Base-by-base conservation (phyloP, 1,140 invertebrate genomes). In the Meloidogyne chitwoodi region DNA sequence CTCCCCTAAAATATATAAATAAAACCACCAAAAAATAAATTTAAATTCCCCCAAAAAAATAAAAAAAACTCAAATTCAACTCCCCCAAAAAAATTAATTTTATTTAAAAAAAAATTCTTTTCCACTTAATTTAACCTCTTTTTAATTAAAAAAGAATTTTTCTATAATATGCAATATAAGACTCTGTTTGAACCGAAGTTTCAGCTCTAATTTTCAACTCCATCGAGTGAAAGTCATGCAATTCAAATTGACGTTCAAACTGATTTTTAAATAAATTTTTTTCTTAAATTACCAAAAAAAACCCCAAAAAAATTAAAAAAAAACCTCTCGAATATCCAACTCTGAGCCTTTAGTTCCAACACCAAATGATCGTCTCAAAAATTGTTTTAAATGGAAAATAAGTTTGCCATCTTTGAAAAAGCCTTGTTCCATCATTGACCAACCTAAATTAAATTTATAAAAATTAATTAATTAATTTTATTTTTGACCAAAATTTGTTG, bases 351-450 rank as follows among this genome's bases (percentile, higher is more conserved):
- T 75, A 48, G 70, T 84, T 16, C 84, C 85, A 41, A 85, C 85
- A 75, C 83, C 85, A 69, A 86, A 86, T 12, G 80, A 84, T 34
- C 85, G 79, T 26, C 81, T 77, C 44, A 86, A 79, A 69, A 85
- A 86, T 77, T 87, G 85, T 68, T 86, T 86, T 34, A 86, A 69
- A 74, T 86, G 85, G 77, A 84, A 86, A 19, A 83, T 85, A 63
- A 86, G 79, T 62, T 87, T 87, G 31, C 75, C 67, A 56, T 81
- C 84, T 44, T 83, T 83, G 26, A 82, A 80, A 62, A 86, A 86
- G 10, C 85, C 85, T 74, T 86, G 85, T 67, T 86, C 85, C 85
- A 86, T 86, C 85, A 86, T 86, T 22, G 85, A 87, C 73, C 84
- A 86, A 14, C 84, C 83, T 85, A 27, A 48, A 81, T 77, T 16